These are phyloP conservation scores for Gavia stellata DNA, from an alignment of 2,113 vertebrate genomes.

Conservation along the genomic window DNA sequence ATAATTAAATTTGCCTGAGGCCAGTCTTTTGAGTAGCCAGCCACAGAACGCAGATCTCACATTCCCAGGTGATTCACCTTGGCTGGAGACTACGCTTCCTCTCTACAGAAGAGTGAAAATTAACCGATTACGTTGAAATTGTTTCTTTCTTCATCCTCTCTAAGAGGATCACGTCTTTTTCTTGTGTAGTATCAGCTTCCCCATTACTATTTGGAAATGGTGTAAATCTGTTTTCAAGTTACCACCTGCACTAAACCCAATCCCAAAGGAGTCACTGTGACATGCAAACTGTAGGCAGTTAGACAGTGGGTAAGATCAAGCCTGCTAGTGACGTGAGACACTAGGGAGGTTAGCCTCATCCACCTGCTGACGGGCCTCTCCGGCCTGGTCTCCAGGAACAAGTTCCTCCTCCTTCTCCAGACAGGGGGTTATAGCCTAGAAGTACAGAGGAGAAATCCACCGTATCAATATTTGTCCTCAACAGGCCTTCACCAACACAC, in stretches of 20 bases:
- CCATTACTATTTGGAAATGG: not conserved
- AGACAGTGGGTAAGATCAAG: conserved; percentile 8
- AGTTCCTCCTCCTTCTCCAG: conserved; percentile 84
- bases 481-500: not conserved
- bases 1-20: not conserved
- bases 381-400: conserved; percentile 90
- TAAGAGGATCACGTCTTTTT: not conserved
- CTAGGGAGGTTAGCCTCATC: conserved; percentile 84
- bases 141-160: not conserved
- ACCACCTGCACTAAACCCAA: not conserved
- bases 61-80: not conserved
- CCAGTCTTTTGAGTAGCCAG: not conserved
- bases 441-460: conserved; percentile 1
- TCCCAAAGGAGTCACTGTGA: conserved; percentile 52
- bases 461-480: not conserved
- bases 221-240: not conserved
- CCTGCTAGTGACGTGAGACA: conserved; percentile 46
- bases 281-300: conserved; percentile 58
- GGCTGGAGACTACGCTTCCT: not conserved
- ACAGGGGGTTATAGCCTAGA: conserved; percentile 88
- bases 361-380: conserved; percentile 85
- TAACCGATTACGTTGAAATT: not conserved
- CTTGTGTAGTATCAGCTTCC: not conserved
- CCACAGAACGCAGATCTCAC: not conserved
- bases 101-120: not conserved